Percentiles rank a stretch among this genome's conserved stretches.
These are phyloP conservation scores for Drosophila parabipectinata DNA, from an alignment of 1,140 invertebrate species.

Conservation along the genomic window DNA sequence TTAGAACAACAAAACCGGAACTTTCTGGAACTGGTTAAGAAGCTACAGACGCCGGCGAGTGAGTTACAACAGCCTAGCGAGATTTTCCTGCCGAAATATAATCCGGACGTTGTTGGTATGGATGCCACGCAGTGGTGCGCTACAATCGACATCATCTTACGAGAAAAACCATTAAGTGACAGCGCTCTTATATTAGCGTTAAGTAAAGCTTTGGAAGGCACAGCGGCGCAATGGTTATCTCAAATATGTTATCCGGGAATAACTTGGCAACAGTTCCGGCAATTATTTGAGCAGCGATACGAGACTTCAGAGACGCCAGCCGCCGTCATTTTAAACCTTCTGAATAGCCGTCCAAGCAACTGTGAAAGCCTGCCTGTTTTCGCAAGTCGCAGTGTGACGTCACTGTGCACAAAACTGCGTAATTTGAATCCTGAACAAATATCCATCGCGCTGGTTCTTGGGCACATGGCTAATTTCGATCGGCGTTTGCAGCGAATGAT, in stretches of 20 bases:
- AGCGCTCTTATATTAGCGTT: conserved; percentile 1
- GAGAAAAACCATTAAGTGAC: not conserved
- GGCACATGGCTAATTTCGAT: not conserved
- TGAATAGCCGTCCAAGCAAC: not conserved
- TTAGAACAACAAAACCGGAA: too few species aligned
- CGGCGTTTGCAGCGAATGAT: not conserved
- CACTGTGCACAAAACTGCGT: conserved; percentile 9
- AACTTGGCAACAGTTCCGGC: conserved; percentile 11
- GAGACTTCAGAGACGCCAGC: conserved; percentile 10
- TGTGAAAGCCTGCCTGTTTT: not conserved
- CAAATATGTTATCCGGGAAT: not conserved
- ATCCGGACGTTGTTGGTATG: too few species aligned
- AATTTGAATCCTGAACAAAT: conserved; percentile 5
- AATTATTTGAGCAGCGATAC: conserved; percentile 16
- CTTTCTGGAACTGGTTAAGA: too few species aligned
- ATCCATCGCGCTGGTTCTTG: not conserved
- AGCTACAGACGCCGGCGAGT: too few species aligned
- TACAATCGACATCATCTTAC: not conserved
- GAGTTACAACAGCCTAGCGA: too few species aligned
- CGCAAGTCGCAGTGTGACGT: not conserved
- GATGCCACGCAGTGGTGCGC: not conserved
- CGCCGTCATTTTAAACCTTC: not conserved
- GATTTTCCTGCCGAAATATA: too few species aligned
- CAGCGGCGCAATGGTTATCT: not conserved
- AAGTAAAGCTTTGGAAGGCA: not conserved